These are phyloP conservation scores for Caenorhabditis japonica DNA, from an alignment of 2,888 invertebrate genomes.

Conservation along the genomic window DNA sequence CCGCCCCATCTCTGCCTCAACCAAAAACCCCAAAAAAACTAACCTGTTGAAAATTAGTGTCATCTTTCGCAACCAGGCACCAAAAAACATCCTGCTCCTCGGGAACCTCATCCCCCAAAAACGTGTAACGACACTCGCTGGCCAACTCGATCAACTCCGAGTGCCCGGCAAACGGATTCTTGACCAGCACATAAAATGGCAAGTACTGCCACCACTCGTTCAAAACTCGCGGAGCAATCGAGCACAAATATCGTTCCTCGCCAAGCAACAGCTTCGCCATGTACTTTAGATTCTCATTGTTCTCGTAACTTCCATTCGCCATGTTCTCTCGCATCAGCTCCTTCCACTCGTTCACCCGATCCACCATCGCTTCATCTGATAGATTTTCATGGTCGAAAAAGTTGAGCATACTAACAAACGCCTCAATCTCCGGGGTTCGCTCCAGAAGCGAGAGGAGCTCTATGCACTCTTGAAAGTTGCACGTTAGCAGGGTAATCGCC, in stretches of 20 bases:
- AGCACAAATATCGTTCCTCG: slow-evolving; percentile 42
- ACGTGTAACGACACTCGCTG: slow-evolving; percentile 24
- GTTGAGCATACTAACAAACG: slow-evolving; percentile 44
- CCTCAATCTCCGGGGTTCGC: slow-evolving; percentile 21
- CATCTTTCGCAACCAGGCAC: slow-evolving; percentile 42
- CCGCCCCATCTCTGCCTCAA: too few species aligned
- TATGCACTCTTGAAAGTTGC: slow-evolving; percentile 48
- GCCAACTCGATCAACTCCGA: slow-evolving; percentile 44
- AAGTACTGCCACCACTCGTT: slow-evolving; percentile 60
- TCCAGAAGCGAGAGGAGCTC: slow-evolving; percentile 27
- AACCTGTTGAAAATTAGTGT: slow-evolving; percentile 38
- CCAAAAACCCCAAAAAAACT: background rate
- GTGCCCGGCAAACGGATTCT: slow-evolving; percentile 44
- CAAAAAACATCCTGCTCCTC: slow-evolving; percentile 40
- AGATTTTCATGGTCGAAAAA: slow-evolving; percentile 43
- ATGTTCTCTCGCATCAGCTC: slow-evolving; percentile 39
- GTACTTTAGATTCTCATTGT: slow-evolving; percentile 47
- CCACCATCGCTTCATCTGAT: slow-evolving; percentile 41
- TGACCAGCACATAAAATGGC: slow-evolving; percentile 55
- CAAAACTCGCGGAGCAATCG: slow-evolving; percentile 33
- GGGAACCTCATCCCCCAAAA: slow-evolving; percentile 10
- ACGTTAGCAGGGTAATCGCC: slow-evolving; percentile 34
- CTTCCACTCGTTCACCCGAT: slow-evolving; percentile 49
- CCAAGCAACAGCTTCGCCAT: slow-evolving; percentile 48
- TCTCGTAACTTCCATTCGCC: slow-evolving; percentile 26